These are phyloP conservation scores for Anastatus disparis DNA, from an alignment of 1,140 invertebrate species.

Conservation along the genomic window DNA sequence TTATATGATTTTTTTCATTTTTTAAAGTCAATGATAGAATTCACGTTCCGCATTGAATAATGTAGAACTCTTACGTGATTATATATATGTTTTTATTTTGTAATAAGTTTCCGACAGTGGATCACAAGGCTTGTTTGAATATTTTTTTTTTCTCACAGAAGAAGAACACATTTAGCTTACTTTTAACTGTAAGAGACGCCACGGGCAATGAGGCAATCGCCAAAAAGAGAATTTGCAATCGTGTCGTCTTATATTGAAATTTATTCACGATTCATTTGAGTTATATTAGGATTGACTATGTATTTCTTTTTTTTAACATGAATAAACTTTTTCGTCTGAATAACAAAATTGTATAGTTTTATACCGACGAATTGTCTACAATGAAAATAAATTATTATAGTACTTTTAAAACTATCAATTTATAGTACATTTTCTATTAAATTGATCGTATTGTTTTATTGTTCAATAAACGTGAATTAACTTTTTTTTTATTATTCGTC, in stretches of 20 bases:
- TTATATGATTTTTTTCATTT: slow-evolving; percentile 18
- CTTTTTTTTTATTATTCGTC: neutral
- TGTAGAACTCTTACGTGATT: slow-evolving; percentile 7
- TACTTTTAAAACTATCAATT: neutral
- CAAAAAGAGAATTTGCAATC: neutral
- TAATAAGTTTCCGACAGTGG: slow-evolving; percentile 1
- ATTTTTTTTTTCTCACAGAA: slow-evolving; percentile 24
- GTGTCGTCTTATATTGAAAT: slow-evolving; percentile 1
- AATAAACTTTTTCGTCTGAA: neutral
- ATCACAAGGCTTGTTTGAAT: slow-evolving; percentile 24
- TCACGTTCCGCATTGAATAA: neutral
- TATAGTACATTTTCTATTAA: neutral
- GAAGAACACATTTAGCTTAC: slow-evolving; percentile 30
- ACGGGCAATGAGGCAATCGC: neutral
- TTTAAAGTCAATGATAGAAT: slow-evolving; percentile 21
- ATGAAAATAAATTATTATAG: neutral
- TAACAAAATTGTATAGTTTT: neutral
- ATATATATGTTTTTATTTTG: neutral
- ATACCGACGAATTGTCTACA: neutral
- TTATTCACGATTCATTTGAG: neutral
- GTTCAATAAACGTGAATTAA: neutral
- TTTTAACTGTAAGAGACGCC: slow-evolving; percentile 20
- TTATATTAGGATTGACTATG: slow-evolving; percentile 6
- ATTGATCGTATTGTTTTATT: neutral
- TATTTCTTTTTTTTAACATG: neutral